Base-by-base conservation (phyloP, 1,140 invertebrate genomes). In the Drosophila rhopaloa region DNA sequence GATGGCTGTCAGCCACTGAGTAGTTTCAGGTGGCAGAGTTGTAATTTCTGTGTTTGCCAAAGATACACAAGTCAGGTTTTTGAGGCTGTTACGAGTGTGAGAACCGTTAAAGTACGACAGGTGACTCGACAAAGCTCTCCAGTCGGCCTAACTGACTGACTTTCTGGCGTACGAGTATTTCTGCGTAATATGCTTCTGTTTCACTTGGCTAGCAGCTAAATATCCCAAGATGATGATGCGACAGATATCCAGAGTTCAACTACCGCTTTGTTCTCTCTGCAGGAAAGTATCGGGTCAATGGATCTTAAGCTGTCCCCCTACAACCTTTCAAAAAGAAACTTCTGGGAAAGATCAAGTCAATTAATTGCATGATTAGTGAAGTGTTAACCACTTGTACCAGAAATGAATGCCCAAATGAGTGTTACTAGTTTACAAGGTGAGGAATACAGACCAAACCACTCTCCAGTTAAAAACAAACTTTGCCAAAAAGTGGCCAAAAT, bases 31-130 rank as follows among this genome's bases (percentile, higher is more conserved):
- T 67, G 63, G 37, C 46, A 32, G 47, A 66, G 77, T 83, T 84
- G 81, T 84, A 84, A 84, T 83, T 68, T 51, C 65, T 63, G 61
- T 65, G 61, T 66, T 66, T 80, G 84, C 80, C 74, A 88, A 86
- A 86, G 75, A 86, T 81, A 81, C 60, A 67, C 73, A 70, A 51
- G 62, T 76, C 77, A 73, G 76, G 77, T 58, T 85, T 75, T 44
- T 37, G 60, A 43, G 48, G 50, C 82, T 67, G 77, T 74, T 67
- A 79, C 57, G 81, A 85, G 82, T 85, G 82, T 85, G 82, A 85
- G 82, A 85, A 85, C 82, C 82, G 82, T 85, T 85, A 85, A 81
- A 81, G 78, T 65, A 78, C 76, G 73, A 57, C 68, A 58, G 35
- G 68, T 72, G 68, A 72, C 68, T 68, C 54, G 65, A 73, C 81